A percentile compares a stretch with the other conserved stretches of the same genome.
Evolutionary conservation across 1,140 invertebrate genomes (phyloP).

Genomic region (Agrypnia vestita): DNA sequence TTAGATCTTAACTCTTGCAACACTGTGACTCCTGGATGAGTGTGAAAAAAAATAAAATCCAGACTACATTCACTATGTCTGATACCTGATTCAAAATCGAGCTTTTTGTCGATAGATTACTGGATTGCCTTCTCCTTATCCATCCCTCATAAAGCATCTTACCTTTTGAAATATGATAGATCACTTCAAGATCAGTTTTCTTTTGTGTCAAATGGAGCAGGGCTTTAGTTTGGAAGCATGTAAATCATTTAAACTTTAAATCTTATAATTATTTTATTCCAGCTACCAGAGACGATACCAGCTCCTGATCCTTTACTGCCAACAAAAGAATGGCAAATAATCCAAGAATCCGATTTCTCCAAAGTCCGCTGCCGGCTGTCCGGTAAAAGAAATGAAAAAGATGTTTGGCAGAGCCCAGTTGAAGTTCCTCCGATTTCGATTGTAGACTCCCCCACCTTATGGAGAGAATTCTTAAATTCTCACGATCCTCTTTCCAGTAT

Average conservation of each 20-base stretch:
- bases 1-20: too few relatives aligned
- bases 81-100: too few relatives aligned
- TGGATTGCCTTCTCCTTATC: too few relatives aligned
- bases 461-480: constrained; percentile 52
- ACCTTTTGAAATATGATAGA: too few relatives aligned
- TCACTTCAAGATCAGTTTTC: too few relatives aligned
- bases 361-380: constrained; percentile 59
- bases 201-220: too few relatives aligned
- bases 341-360: constrained; percentile 64
- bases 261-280: constrained; percentile 40
- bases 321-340: constrained; percentile 64
- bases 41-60: too few relatives aligned
- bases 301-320: constrained; percentile 62
- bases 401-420: constrained; percentile 46
- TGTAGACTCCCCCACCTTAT: constrained; percentile 49
- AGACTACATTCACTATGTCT: too few relatives aligned
- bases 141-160: too few relatives aligned
- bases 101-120: too few relatives aligned
- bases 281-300: constrained; percentile 59
- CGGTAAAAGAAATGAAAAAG: constrained; percentile 57
- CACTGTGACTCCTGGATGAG: too few relatives aligned
- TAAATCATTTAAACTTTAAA: neutral
- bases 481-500: constrained; percentile 50
- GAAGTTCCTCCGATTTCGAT: constrained; percentile 37
- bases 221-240: too few relatives aligned